Evolutionary conservation across 2,888 invertebrate species (phyloP).

Genomic region (Andrena chrysosceles): DNA sequence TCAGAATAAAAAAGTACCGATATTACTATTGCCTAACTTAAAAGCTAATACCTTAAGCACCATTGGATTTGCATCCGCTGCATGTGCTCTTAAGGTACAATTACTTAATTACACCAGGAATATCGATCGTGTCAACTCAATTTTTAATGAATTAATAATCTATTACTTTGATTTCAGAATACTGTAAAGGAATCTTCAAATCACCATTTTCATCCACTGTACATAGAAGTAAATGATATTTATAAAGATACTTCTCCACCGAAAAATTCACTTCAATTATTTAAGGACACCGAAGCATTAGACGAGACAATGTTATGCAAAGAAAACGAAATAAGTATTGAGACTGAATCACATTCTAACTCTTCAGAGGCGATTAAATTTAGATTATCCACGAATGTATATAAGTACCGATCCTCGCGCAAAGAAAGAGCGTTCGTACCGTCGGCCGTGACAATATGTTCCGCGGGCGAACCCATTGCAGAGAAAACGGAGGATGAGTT

Average conservation of each 20-base stretch:
- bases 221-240: conserved; percentile 67
- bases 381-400: conserved; percentile 73
- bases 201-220: conserved; percentile 72
- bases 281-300: conserved; percentile 28
- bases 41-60: conserved; percentile 74
- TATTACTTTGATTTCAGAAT: conserved; percentile 66
- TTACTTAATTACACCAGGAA: conserved; percentile 19
- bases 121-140: background rate
- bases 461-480: background rate
- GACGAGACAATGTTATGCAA: conserved; percentile 7
- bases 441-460: conserved; percentile 43
- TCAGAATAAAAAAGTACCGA: conserved; percentile 76
- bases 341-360: background rate
- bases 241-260: conserved; percentile 43
- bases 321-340: background rate
- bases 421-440: conserved; percentile 80
- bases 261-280: conserved; percentile 46
- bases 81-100: conserved; percentile 78
- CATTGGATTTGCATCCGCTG: conserved; percentile 77
- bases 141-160: background rate
- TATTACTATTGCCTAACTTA: conserved; percentile 77
- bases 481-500: conserved; percentile 67
- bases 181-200: conserved; percentile 53
- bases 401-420: conserved; percentile 77
- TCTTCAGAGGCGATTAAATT: conserved; percentile 5